These are phyloP conservation scores for Rallus limicola DNA, from an alignment of 2,113 vertebrate genomes.

Conservation along the genomic window DNA sequence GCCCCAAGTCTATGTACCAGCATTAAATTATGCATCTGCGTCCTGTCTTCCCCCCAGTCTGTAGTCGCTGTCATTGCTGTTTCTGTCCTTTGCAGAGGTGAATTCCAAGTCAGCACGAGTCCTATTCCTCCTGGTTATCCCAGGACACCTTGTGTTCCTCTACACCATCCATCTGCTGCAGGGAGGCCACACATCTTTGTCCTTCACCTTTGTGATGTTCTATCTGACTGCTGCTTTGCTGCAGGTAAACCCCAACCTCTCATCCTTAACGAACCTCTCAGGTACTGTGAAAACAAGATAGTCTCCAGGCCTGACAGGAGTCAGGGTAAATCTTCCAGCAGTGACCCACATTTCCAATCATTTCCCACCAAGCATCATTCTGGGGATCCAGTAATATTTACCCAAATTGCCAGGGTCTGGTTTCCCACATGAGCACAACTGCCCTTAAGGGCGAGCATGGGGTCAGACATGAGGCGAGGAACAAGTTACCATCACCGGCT, in stretches of 20 bases:
- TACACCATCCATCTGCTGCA: conserved; percentile 87
- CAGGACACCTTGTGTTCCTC: conserved; percentile 91
- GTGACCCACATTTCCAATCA: neutral
- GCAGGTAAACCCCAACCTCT: conserved; percentile 81
- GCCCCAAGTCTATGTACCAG: neutral
- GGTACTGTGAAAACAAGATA: neutral
- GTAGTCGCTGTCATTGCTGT: neutral
- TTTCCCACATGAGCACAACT: neutral
- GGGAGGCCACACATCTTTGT: conserved; percentile 77
- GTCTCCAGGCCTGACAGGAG: neutral
- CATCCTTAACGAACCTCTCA: neutral
- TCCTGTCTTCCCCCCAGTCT: neutral
- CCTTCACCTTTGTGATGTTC: conserved; percentile 80
- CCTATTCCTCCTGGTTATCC: conserved; percentile 88
- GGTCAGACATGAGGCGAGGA: neutral
- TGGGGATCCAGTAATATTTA: neutral
- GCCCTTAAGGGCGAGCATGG: neutral
- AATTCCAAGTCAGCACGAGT: conserved; percentile 91
- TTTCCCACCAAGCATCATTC: neutral
- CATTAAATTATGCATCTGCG: neutral
- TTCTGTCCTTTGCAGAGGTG: conserved; percentile 76
- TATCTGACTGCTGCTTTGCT: conserved; percentile 88
- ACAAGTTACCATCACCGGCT: neutral
- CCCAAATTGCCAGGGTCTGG: neutral
- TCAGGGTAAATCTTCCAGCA: neutral